Base-by-base conservation (phyloP, 1,140 invertebrate genomes). In the Nephotettix cincticeps region DNA sequence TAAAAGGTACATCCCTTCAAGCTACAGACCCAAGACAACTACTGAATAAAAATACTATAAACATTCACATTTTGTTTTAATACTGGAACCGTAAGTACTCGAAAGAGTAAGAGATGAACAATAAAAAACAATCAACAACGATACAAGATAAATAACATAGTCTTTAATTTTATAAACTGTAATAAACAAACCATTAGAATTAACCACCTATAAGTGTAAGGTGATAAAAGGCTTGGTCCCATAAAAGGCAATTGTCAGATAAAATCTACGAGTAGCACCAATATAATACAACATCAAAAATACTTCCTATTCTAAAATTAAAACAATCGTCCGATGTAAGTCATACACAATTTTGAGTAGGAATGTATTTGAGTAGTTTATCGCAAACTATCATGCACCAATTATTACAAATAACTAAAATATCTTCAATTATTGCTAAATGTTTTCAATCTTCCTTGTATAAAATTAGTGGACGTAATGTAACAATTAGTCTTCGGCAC, bases 401-500 rank as follows among this genome's bases (percentile, higher is more conserved):
- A 61, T 9, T 14, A 61, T 61, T 21, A 61, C 4, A 27, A 25
- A 61, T 6, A 27, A 28, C 28, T 27, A 61, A 61, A 61, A 61
- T 61, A 61, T 61, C 56, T 25, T 25, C 56, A 61, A 3, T 61
- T 61, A 61, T 61, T 61, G 56, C 56, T 51, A 27, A 54, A 23
- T 27, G 13, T 61, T 61, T 11, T 21, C 21, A 27, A 6, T 36
- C 32, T 36, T 36, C 32, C 14, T 36, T 36, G 32, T 36, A 36
- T n/a, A 36, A 36, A 36, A 36, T 36, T 6, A 36, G 32, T 14
- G n/a, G 19, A 51, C 47, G 14, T 4, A 51, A 51, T 4, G 6
- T 11, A 23, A 1, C 47, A n/a, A n/a, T 68, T 28, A 45, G 28
- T 80, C 75, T 27, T 72, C 74, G 9, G 69, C 78, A 29, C 72